A percentile compares a stretch with the other conserved stretches of the same genome.
These are phyloP conservation scores for Glaucomys volans DNA, from an alignment of 2,113 vertebrate genomes.

Conservation along the genomic window DNA sequence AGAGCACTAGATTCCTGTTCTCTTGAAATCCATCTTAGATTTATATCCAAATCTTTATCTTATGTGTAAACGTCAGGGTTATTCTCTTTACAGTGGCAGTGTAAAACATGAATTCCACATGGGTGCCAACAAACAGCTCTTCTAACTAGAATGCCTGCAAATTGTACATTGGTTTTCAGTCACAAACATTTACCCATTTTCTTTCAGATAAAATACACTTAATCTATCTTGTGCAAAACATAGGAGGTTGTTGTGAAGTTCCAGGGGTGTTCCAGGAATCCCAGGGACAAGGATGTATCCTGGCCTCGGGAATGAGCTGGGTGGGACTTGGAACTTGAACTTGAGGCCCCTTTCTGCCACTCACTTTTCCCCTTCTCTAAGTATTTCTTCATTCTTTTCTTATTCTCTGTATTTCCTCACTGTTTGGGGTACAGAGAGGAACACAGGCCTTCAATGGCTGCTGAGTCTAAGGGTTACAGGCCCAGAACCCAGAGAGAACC, in stretches of 20 bases:
- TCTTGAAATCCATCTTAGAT: background rate
- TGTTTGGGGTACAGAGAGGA: background rate
- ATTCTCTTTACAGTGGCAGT: background rate
- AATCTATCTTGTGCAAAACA: background rate
- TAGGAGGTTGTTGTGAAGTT: background rate
- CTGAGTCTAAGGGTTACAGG: background rate
- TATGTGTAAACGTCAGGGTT: background rate
- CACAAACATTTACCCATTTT: background rate
- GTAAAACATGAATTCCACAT: background rate
- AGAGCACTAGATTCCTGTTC: background rate
- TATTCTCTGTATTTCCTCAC: background rate
- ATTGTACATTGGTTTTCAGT: background rate
- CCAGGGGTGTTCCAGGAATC: background rate
- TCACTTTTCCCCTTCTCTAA: background rate
- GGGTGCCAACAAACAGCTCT: background rate
- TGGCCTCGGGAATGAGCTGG: background rate
- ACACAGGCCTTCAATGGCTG: background rate
- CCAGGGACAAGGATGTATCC: background rate
- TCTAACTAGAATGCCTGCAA: background rate
- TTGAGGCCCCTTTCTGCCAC: background rate
- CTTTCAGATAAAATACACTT: constrained; percentile 21
- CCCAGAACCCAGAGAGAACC: background rate
- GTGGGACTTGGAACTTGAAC: background rate
- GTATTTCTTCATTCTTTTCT: background rate
- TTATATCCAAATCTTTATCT: background rate